A percentile compares a stretch with the other conserved stretches of the same genome.
phyloP scores from a whole-genome alignment of 1,140 invertebrate genomes.

The Argopecten irradians region DNA sequence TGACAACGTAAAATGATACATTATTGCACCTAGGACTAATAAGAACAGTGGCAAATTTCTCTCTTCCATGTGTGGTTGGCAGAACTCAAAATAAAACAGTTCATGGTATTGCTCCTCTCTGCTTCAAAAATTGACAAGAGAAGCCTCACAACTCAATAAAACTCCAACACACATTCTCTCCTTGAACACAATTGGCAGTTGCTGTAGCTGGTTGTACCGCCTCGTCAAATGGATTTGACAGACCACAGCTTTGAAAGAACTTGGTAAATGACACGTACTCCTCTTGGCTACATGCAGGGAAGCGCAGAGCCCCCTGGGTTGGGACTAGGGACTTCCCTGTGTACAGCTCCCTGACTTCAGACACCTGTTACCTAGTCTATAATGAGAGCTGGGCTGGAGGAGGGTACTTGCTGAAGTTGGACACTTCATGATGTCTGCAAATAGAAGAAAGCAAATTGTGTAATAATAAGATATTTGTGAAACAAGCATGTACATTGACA shows the following conservation, averaged over 20 bases:
- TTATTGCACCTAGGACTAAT: constrained; percentile 2
- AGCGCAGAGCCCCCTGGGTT: constrained; percentile 3
- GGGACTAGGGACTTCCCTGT: neutral
- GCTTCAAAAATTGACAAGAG: neutral
- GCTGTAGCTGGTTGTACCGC: neutral
- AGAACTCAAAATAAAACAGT: constrained; percentile 13
- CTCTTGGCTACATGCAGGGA: constrained; percentile 4
- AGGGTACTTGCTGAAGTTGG: constrained; percentile 57
- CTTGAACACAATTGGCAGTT: constrained; percentile 15
- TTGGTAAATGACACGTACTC: constrained; percentile 15
- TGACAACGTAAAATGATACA: neutral
- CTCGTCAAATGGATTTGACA: neutral
- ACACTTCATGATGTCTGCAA: constrained; percentile 59
- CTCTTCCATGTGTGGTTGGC: constrained; percentile 3
- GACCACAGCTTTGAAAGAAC: neutral
- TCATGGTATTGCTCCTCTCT: neutral
- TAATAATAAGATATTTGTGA: too few species aligned
- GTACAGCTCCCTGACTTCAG: neutral
- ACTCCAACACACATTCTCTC: neutral
- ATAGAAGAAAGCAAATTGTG: too few species aligned
- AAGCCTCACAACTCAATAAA: constrained; percentile 3
- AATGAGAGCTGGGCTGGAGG: constrained; percentile 54
- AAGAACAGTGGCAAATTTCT: neutral
- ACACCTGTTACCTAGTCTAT: neutral
- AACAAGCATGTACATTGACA: too few species aligned